Percentiles rank a stretch among this genome's conserved stretches.
phyloP scores from a whole-genome alignment of 2,797 vertebrate species.

The Crocidura indochinensis region DNA sequence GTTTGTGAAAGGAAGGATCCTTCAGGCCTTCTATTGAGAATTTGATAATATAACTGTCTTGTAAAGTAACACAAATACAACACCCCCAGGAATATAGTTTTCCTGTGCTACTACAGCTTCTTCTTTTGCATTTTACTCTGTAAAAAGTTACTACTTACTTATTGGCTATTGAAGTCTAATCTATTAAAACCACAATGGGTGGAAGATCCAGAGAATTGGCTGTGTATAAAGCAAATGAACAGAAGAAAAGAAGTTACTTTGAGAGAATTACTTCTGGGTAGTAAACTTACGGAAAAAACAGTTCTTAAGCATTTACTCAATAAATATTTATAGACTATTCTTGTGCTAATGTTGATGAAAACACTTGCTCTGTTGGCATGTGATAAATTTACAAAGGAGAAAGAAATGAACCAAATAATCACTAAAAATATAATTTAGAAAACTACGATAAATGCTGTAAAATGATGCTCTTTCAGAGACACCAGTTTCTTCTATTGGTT shows the following conservation, averaged over 20 bases:
- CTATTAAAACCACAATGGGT: neutral
- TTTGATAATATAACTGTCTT: neutral
- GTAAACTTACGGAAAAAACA: neutral
- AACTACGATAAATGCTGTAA: neutral
- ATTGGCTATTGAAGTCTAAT: neutral
- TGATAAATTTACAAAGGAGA: neutral
- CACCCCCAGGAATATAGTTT: neutral
- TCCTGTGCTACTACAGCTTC: neutral
- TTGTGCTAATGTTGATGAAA: neutral
- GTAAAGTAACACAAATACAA: neutral
- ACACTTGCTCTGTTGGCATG: neutral
- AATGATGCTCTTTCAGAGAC: conserved; percentile 1
- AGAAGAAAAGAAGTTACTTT: conserved; percentile 5
- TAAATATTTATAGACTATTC: conserved; percentile 11
- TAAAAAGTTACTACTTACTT: neutral
- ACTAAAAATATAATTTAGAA: neutral
- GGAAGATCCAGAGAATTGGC: neutral
- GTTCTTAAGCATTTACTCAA: conserved; percentile 1
- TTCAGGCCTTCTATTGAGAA: neutral
- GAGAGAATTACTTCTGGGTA: neutral
- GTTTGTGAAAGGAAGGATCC: neutral
- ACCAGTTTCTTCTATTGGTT: neutral
- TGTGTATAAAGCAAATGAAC: neutral
- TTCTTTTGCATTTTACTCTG: neutral
- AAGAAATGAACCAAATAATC: conserved; percentile 7